These are phyloP conservation scores for Danio choprae DNA, from an alignment of 2,797 vertebrate species.

Conservation along the genomic window DNA sequence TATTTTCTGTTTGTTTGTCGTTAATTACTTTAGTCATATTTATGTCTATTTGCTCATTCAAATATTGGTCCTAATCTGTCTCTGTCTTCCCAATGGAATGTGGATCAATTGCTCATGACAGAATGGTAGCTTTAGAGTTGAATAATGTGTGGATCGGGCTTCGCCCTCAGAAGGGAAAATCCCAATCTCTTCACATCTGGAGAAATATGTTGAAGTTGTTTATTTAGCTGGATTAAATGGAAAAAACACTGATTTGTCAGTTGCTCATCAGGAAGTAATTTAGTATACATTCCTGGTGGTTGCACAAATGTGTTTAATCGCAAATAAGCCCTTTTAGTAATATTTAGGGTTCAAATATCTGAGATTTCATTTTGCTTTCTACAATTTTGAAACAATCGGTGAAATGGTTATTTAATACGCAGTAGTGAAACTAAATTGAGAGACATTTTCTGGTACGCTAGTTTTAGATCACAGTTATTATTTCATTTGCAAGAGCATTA, in stretches of 20 bases:
- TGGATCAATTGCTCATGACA: slow-evolving; percentile 53
- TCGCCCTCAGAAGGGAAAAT: background rate
- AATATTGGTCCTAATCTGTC: slow-evolving; percentile 49
- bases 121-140: slow-evolving; percentile 26
- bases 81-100: slow-evolving; percentile 50
- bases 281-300: slow-evolving; percentile 13
- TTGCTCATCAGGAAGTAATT: slow-evolving; percentile 24
- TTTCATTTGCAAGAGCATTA: background rate
- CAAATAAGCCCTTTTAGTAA: background rate
- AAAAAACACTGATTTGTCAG: slow-evolving; percentile 39
- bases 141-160: slow-evolving; percentile 27
- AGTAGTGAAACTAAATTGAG: slow-evolving; percentile 20
- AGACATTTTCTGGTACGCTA: background rate
- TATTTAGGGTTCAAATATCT: background rate
- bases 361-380: background rate
- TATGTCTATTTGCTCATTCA: slow-evolving; percentile 48
- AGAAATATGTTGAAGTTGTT: slow-evolving; percentile 12
- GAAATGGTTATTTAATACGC: slow-evolving; percentile 3
- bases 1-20: slow-evolving; percentile 51
- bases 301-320: background rate
- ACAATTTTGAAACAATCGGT: background rate
- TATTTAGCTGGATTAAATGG: slow-evolving; percentile 27
- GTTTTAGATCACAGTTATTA: slow-evolving; percentile 8
- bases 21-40: slow-evolving; percentile 64
- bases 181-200: background rate